phyloP scores from a whole-genome alignment of 2,113 vertebrate genomes.

The Xiphophorus couchianus region DNA sequence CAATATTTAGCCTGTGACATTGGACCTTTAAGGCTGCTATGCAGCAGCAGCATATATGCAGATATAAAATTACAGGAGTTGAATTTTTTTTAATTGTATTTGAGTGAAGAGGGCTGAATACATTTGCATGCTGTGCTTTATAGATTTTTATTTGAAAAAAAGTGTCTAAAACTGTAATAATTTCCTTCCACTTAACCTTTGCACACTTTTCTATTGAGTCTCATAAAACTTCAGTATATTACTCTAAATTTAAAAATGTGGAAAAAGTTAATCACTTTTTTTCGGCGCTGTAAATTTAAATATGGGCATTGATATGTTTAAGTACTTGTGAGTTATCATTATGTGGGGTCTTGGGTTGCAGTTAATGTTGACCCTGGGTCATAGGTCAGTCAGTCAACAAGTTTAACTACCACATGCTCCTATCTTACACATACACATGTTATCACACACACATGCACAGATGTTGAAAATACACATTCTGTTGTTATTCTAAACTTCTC shows the following conservation, averaged over 20 bases:
- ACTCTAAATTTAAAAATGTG: not conserved
- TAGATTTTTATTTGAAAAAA: too few relatives aligned
- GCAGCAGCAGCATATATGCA: too few relatives aligned
- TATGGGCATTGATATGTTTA: not conserved
- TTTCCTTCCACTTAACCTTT: not conserved
- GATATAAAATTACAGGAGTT: too few relatives aligned
- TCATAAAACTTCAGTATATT: not conserved
- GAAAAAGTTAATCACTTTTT: not conserved
- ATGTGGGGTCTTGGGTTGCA: conserved; percentile 31
- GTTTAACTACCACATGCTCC: conserved; percentile 24
- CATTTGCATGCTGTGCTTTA: too few relatives aligned
- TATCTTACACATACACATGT: not conserved
- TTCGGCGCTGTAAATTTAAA: not conserved
- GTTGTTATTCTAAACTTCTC: not conserved
- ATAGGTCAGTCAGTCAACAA: conserved; percentile 41
- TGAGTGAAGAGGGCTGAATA: too few relatives aligned
- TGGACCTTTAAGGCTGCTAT: too few relatives aligned
- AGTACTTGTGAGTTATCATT: conserved; percentile 10
- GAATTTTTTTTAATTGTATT: too few relatives aligned
- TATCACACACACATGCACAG: not conserved
- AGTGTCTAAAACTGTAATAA: not conserved
- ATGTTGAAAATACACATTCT: conserved; percentile 8
- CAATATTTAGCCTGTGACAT: too few relatives aligned
- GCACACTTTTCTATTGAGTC: too few relatives aligned
- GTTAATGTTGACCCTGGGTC: conserved; percentile 27